A percentile compares a stretch with the other conserved stretches of the same genome.
phyloP scores from a whole-genome alignment of 2,797 vertebrate genomes.

The Sebastes elongatus region DNA sequence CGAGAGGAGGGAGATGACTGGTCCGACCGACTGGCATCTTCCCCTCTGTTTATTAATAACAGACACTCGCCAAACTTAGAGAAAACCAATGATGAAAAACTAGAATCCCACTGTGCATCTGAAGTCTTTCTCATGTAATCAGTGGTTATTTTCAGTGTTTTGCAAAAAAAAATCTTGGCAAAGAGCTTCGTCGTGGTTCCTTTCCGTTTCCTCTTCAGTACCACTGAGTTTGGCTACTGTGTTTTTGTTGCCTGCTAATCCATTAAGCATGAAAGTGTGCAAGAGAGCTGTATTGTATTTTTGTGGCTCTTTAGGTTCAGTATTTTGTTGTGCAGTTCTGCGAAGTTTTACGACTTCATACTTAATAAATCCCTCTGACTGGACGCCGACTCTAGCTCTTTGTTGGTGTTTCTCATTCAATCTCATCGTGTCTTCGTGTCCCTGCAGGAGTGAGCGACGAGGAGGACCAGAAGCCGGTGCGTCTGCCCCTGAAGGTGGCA shows the following conservation, averaged over 20 bases:
- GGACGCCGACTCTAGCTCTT: background rate
- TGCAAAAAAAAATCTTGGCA: background rate
- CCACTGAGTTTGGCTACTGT: background rate
- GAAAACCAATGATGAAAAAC: background rate
- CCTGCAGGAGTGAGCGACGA: slow-evolving; percentile 93
- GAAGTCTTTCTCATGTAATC: background rate
- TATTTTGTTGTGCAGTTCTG: background rate
- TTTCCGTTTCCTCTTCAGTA: background rate
- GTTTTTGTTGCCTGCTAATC: background rate
- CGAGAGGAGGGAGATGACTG: slow-evolving; percentile 28
- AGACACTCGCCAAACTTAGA: background rate
- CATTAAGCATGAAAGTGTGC: background rate
- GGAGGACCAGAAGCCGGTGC: slow-evolving; percentile 98
- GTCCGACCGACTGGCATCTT: slow-evolving; percentile 20
- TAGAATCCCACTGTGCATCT: background rate
- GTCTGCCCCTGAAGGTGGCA: slow-evolving; percentile 93
- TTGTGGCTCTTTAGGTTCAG: background rate
- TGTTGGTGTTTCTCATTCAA: background rate
- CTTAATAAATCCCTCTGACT: background rate
- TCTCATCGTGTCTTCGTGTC: background rate
- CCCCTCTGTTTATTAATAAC: slow-evolving; percentile 26
- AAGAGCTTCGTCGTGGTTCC: background rate
- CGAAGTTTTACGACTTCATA: background rate
- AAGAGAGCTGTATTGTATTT: background rate
- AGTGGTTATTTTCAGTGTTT: background rate